Percentiles rank a stretch among this genome's conserved stretches.
phyloP scores from a whole-genome alignment of 2,888 invertebrate species.

The Oscheius sp. region DNA sequence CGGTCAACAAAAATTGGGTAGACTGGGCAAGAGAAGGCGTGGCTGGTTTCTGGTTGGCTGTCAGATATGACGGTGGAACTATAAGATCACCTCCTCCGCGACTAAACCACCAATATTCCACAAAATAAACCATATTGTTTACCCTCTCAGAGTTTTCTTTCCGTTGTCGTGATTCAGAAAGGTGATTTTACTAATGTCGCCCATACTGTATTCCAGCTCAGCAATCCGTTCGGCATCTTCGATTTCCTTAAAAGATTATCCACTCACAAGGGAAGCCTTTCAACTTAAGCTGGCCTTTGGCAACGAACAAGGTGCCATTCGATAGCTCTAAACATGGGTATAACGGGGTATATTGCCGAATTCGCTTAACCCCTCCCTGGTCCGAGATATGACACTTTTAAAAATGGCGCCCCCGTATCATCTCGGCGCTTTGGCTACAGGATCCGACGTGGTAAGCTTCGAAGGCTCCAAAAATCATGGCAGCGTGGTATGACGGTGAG shows the following conservation, averaged over 20 bases:
- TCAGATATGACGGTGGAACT: conserved; percentile 38
- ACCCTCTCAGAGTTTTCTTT: conserved; percentile 37
- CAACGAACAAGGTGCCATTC: no score
- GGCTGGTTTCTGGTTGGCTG: conserved; percentile 28
- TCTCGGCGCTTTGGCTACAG: no score
- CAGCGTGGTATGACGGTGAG: no score
- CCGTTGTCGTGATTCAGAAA: conserved; percentile 10
- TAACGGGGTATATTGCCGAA: no score
- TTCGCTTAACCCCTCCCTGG: no score
- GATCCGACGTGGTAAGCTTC: no score
- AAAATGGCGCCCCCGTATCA: no score
- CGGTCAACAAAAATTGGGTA: conserved; percentile 27
- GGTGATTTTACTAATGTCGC: conserved; percentile 26
- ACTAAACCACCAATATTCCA: conserved; percentile 1
- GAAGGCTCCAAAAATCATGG: no score
- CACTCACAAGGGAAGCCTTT: no score
- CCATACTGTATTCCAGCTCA: conserved; percentile 24
- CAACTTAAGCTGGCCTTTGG: no score
- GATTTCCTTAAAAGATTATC: conserved; percentile 13
- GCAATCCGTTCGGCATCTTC: conserved; percentile 20
- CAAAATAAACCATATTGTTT: neutral
- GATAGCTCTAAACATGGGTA: no score
- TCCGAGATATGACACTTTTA: no score
- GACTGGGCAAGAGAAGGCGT: conserved; percentile 12
- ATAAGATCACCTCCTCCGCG: conserved; percentile 36